Base-by-base conservation (phyloP, 1,140 invertebrate genomes). In the Hyposmocoma kahamanoa region DNA sequence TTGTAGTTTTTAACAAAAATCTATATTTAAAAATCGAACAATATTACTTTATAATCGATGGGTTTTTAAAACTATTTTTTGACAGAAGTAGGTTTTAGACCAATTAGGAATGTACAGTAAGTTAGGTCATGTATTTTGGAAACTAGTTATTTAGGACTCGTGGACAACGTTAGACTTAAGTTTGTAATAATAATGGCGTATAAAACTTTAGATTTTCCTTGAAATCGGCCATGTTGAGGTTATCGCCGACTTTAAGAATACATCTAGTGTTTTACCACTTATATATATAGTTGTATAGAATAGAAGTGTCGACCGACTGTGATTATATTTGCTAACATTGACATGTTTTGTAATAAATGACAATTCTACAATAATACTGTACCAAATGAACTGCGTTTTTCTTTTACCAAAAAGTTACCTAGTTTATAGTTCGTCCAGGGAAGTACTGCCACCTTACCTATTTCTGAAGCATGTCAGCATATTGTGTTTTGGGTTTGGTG, bases 251-350 rank as follows among this genome's bases (percentile, higher is more conserved):
- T 30, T 49, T 20, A 11, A 30, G 39, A 28, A 38, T 26, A 28
- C 8, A 36, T 36, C 32, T 36, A 36, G 32, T 15, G 38, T 41
- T 1, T n/a, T n/a, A n/a, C n/a, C n/a, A n/a, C n/a, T n/a, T n/a
- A n/a, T n/a, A n/a, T n/a, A 43, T 43, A 28, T 36, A 38, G 48
- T 50, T 47, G 48, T 42, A 43, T 50, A 47, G 45, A 44, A 47
- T 72, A 61, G 56, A 73, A 72, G 81, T 79, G 75, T 81, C 71
- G n/a, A n/a, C n/a, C 66, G 75, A 83, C 81, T 84, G 81, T 84
- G 81, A 84, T 84, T 84, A 76, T 84, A 78, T 76, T 76, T 84
- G 81, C 75, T 84, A 83, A 81, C 77, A 82, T 81, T 82, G 76
- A 82, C 76, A 76, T 81, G 24, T 82, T 79, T 79, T 84, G 70